phyloP scores from a whole-genome alignment of 2,797 vertebrate genomes.

The Aeoliscus strigatus region DNA sequence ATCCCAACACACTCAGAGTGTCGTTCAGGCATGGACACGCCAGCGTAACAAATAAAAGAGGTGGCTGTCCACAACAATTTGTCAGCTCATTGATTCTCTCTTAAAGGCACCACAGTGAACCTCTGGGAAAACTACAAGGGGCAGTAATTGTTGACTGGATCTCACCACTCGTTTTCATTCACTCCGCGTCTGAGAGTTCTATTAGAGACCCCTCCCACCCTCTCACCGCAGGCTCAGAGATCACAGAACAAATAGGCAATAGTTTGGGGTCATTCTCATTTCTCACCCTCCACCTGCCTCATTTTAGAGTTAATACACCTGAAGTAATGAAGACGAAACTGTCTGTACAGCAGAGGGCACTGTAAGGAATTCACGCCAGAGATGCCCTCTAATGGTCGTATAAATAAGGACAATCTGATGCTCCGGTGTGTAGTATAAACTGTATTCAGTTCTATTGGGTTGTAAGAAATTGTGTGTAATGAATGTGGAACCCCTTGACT shows the following conservation, averaged over 20 bases:
- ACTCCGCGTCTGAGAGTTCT: constrained; percentile 56
- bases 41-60: constrained; percentile 63
- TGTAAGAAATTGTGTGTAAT: no score
- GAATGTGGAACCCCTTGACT: no score
- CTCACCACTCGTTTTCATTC: constrained; percentile 57
- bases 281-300: constrained; percentile 19
- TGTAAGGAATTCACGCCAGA: no score
- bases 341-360: constrained; percentile 24
- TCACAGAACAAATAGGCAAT: constrained; percentile 56
- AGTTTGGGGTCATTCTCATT: constrained; percentile 59
- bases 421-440: no score
- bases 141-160: constrained; percentile 69
- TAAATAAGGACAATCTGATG: no score
- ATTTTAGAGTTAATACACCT: constrained; percentile 52
- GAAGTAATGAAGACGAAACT: constrained; percentile 44
- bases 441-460: no score
- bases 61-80: constrained; percentile 72
- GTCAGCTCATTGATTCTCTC: constrained; percentile 73
- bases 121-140: constrained; percentile 66
- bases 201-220: constrained; percentile 52
- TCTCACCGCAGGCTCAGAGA: constrained; percentile 24
- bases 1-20: constrained; percentile 24
- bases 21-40: constrained; percentile 45
- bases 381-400: no score
- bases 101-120: constrained; percentile 64